Percentiles rank a stretch among this genome's conserved stretches.
Conservation (phyloP, 1,140 invertebrate genomes). For the Batillaria attramentaria region DNA sequence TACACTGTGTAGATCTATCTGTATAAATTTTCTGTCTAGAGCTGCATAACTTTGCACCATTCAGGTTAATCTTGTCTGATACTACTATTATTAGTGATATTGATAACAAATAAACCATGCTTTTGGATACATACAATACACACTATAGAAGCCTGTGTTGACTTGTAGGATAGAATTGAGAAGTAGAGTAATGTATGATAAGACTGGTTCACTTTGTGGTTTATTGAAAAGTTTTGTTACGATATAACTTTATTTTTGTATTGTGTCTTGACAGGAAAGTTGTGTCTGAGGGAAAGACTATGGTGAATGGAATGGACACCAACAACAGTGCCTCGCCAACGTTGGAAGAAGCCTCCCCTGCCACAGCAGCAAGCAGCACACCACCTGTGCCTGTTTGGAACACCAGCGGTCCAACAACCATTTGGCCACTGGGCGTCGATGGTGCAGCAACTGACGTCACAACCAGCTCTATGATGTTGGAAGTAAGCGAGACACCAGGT, state of each 20-base stretch:
- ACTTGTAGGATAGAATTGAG: too few relatives aligned
- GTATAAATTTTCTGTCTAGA: slow-evolving; percentile 11
- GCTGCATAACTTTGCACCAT: too few relatives aligned
- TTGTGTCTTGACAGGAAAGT: slow-evolving; percentile 57
- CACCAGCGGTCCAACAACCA: background rate
- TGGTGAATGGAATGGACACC: slow-evolving; percentile 65
- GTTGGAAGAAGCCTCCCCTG: slow-evolving; percentile 5
- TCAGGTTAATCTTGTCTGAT: too few relatives aligned
- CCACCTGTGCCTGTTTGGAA: slow-evolving; percentile 31
- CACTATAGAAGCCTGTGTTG: too few relatives aligned
- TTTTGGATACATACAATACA: too few relatives aligned
- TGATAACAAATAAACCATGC: too few relatives aligned
- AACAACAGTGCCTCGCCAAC: slow-evolving; percentile 44
- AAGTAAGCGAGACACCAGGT: slow-evolving; percentile 1
- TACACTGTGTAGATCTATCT: too few relatives aligned
- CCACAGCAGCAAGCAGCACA: slow-evolving; percentile 1
- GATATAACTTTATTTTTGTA: too few relatives aligned
- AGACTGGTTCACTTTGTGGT: too few relatives aligned
- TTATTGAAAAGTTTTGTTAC: too few relatives aligned
- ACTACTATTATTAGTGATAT: too few relatives aligned
- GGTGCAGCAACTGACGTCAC: slow-evolving; percentile 4
- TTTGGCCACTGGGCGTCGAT: background rate
- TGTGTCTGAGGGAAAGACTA: slow-evolving; percentile 54
- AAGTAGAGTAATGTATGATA: too few relatives aligned
- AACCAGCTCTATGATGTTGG: slow-evolving; percentile 7